Percentiles rank a stretch among this genome's conserved stretches.
Evolutionary conservation across 2,797 vertebrate genomes (phyloP).

Genomic region (Leptoclinus maculatus): DNA sequence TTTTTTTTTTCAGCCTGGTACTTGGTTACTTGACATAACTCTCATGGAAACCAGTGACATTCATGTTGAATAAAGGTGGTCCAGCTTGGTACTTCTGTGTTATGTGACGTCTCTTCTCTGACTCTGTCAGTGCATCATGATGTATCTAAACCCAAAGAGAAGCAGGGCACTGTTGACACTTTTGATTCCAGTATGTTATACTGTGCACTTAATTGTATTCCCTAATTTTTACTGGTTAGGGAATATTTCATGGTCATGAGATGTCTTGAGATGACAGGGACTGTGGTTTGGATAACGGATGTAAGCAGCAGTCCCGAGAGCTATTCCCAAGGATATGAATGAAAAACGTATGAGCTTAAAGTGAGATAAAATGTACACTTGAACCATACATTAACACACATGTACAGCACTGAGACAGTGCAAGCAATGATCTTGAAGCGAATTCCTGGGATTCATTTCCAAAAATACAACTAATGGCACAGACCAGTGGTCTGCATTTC

Average conservation of each 20-base stretch:
- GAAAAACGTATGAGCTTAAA: conserved; percentile 16
- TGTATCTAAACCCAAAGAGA: background rate
- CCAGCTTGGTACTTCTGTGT: background rate
- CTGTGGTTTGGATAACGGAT: conserved; percentile 49
- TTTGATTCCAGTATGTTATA: background rate
- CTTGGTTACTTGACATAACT: background rate
- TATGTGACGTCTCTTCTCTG: background rate
- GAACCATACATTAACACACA: background rate
- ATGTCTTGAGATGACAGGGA: conserved; percentile 17
- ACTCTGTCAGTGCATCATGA: background rate
- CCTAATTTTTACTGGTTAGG: conserved; percentile 11
- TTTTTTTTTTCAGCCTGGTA: conserved; percentile 6
- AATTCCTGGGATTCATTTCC: conserved; percentile 16
- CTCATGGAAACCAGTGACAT: conserved; percentile 1
- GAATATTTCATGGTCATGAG: conserved; percentile 30
- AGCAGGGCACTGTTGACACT: background rate
- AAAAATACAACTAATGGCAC: conserved; percentile 9
- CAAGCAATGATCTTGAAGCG: background rate
- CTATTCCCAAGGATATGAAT: conserved; percentile 7
- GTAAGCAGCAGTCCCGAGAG: conserved; percentile 8
- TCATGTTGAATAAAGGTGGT: conserved; percentile 3
- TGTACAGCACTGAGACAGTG: background rate
- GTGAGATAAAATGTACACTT: conserved; percentile 8
- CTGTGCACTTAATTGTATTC: conserved; percentile 20
- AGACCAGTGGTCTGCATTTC: conserved; percentile 5